phyloP scores from a whole-genome alignment of 2,113 vertebrate genomes.

The Oriolus oriolus region DNA sequence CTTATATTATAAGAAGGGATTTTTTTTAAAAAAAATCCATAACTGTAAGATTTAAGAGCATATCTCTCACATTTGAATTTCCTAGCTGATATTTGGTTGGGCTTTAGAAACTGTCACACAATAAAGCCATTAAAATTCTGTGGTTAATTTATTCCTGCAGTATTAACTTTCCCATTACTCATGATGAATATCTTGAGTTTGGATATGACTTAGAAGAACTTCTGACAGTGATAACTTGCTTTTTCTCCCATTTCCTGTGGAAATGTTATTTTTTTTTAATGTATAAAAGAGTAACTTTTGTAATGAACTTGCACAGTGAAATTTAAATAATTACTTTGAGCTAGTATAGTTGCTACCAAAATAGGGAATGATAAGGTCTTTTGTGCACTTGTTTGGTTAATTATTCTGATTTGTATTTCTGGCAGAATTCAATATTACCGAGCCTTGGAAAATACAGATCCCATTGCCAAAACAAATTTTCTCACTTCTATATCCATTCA shows the following conservation, averaged over 20 bases:
- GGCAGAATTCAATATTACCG: neutral
- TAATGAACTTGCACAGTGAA: conserved; percentile 46
- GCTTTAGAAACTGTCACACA: conserved; percentile 56
- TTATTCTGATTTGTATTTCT: conserved; percentile 34
- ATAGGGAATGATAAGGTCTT: neutral
- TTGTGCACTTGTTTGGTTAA: conserved; percentile 33
- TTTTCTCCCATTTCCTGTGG: conserved; percentile 20
- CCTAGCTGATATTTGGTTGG: conserved; percentile 40
- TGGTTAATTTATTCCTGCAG: conserved; percentile 62
- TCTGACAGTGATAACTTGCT: conserved; percentile 39
- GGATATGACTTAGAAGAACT: conserved; percentile 26
- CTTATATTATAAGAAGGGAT: conserved; percentile 39
- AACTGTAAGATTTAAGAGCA: conserved; percentile 25
- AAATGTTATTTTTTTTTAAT: neutral
- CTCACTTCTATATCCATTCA: conserved; percentile 34
- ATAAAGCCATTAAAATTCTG: conserved; percentile 61
- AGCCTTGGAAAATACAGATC: conserved; percentile 13
- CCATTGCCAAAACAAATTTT: conserved; percentile 47
- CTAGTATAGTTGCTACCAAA: conserved; percentile 2
- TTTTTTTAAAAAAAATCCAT: neutral
- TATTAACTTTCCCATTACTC: conserved; percentile 67
- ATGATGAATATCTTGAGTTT: conserved; percentile 57
- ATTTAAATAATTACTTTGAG: conserved; percentile 46
- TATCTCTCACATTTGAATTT: conserved; percentile 45
- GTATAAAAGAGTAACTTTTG: conserved; percentile 16